Base-by-base conservation (phyloP, 1,140 invertebrate genomes). In the Atta texana region DNA sequence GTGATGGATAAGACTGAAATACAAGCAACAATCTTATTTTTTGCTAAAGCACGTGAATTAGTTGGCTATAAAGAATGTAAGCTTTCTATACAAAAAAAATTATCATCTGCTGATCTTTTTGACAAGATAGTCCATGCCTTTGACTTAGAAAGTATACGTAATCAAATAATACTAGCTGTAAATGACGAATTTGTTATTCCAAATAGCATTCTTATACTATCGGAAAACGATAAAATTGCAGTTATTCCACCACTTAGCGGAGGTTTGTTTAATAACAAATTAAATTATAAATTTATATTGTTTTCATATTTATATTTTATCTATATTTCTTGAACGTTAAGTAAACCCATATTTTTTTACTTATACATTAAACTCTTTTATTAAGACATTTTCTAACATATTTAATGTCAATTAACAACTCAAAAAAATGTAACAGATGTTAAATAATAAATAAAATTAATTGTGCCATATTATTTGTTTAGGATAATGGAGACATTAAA, bases 181-280 rank as follows among this genome's bases (percentile, higher is more conserved):
- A 98, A 99, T 94, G 97, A 98, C 93, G 96, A 97, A 89, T 98
- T 98, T 89, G 94, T 97, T 1, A 88, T 92, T 28, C 90, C 94
- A n/a, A 95, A 97, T 86, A 93, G 91, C 3, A 68, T 89, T 14
- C 91, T 98, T 53, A 88, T 93, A 7, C 93, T 98, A 14, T 95
- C 95, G 51, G 94, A 96, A 16, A 96, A 96, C 64, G 98, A 98
- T 95, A 97, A 97, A 94, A 96, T 98, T 87, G 98, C 98, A 90
- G 96, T 98, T 6, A 98, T 98, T 91, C 98, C 98, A 77, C 98
- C 98, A 1, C 95, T 98, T 49, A 98, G 98, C 95, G 98, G 98
- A 93, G 98, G 98, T 91, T 97, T 71, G 89, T 92, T 5, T 59
- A 80, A 21, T 59, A 28, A 44, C 2, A 28, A 72, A 44, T 64